Base-by-base conservation (phyloP, 2,113 vertebrate genomes). In the Uria aalge region DNA sequence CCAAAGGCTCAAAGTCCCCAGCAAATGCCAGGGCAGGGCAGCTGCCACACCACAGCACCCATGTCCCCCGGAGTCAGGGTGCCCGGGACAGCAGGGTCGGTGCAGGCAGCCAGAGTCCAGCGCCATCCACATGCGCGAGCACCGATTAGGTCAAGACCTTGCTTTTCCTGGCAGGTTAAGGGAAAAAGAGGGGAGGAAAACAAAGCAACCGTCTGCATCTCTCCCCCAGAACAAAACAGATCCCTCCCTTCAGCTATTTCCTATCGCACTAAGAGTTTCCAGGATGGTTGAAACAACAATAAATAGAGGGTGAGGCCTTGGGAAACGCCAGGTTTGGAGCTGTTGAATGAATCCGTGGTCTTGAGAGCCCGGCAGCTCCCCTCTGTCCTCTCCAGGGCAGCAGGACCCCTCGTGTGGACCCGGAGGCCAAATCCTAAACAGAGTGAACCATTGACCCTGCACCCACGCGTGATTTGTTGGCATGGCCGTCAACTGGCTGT, bases 231-330 rank as follows among this genome's bases (percentile, higher is more conserved):
- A 3, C 78, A 93, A 88, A 92, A 63, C 50, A 81, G 87, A 88
- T 74, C 57, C 72, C 94, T 95, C 94, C 96, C 94, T 90, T 83
- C 11, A 11, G 90, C 94, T 83, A 82, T 93, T 98, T 97, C 96
- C 97, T 95, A 93, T 85, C 12, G 5, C 52, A 63, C 63, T 78
- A 88, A 96, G 20, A 92, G 89, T 96, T 97, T 97, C 96, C 96
- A 97, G 95, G 90, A 88, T 60, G 81, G 84, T 88, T 14, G 2
- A 95, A 50, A 36, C 83, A 76, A 94, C 86, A 95, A 96, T 41
- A 94, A 84, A 96, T 24, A 91, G 85, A 78, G 83, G 86, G 96
- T 45, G 96, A 95, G 95, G 72, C 77, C 43, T 60, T 78, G 92
- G 95, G 78, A 97, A 97, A 90, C 62, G 60, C 60, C 95, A 80